Evolutionary conservation across 2,113 vertebrate species (phyloP).

Genomic region (Odontesthes bonariensis): DNA sequence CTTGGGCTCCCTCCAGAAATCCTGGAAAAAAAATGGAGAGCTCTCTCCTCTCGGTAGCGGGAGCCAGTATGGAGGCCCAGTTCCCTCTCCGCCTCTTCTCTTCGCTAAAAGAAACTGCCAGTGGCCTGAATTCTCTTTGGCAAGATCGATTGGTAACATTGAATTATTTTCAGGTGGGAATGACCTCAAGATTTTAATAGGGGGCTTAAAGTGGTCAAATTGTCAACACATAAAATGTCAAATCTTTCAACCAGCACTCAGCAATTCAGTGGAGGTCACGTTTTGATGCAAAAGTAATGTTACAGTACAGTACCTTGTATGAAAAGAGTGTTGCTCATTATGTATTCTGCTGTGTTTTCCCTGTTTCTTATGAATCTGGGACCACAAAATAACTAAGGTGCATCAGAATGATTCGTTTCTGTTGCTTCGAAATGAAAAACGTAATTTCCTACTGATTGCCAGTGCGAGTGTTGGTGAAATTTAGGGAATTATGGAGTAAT

Average conservation of each 20-base stretch:
- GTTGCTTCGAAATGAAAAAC: constrained; percentile 28
- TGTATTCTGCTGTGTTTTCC: background rate
- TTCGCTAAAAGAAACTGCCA: constrained; percentile 50
- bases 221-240: constrained; percentile 2
- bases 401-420: constrained; percentile 12
- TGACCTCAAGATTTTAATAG: constrained; percentile 30
- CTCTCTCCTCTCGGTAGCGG: constrained; percentile 38
- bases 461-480: constrained; percentile 27
- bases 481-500: constrained; percentile 27
- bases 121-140: constrained; percentile 27
- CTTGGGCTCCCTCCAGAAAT: constrained; percentile 80
- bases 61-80: constrained; percentile 55
- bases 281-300: constrained; percentile 18
- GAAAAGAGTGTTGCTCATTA: background rate
- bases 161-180: constrained; percentile 27
- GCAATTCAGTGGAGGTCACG: constrained; percentile 6
- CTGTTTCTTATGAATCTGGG: background rate
- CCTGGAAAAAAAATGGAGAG: constrained; percentile 46
- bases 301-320: background rate
- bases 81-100: constrained; percentile 47
- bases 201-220: constrained; percentile 31
- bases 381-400: constrained; percentile 11
- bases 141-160: background rate
- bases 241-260: constrained; percentile 13
- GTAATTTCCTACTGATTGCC: constrained; percentile 34